phyloP scores from a whole-genome alignment of 2,888 invertebrate genomes.

The Lottia gigantea region DNA sequence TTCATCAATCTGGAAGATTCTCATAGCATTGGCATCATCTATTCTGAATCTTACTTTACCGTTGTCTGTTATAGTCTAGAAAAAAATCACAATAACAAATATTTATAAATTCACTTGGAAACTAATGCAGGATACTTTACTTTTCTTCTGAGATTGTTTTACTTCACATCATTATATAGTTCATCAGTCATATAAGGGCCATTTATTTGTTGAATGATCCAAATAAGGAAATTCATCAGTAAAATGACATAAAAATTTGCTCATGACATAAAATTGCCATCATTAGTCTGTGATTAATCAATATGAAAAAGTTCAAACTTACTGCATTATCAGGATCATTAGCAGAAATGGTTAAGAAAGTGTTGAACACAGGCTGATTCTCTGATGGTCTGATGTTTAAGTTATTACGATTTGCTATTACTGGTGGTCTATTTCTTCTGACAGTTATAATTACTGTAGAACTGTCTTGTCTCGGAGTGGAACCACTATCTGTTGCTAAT shows the following conservation, averaged over 20 bases:
- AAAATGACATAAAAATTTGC: too few relatives aligned
- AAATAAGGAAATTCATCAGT: too few relatives aligned
- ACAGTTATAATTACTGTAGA: slow-evolving; percentile 80
- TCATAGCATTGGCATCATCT: background rate
- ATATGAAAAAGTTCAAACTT: background rate
- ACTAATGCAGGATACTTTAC: too few relatives aligned
- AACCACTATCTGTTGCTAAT: slow-evolving; percentile 82
- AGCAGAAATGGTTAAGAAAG: slow-evolving; percentile 1
- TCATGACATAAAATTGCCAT: too few relatives aligned
- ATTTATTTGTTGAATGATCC: too few relatives aligned
- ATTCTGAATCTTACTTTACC: background rate
- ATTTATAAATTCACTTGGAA: too few relatives aligned
- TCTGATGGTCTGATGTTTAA: background rate
- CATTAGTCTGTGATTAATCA: too few relatives aligned
- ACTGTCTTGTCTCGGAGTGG: slow-evolving; percentile 86
- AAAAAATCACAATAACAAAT: too few relatives aligned
- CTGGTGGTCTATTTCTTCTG: slow-evolving; percentile 3
- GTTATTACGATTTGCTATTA: slow-evolving; percentile 19
- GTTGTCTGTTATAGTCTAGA: background rate
- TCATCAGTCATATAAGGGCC: too few relatives aligned
- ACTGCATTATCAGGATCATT: slow-evolving; percentile 15
- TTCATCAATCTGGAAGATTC: background rate
- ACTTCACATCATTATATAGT: too few relatives aligned
- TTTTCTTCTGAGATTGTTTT: too few relatives aligned
- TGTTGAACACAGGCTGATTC: background rate